phyloP scores from a whole-genome alignment of 2,888 invertebrate genomes.

The Isoperla grammatica region DNA sequence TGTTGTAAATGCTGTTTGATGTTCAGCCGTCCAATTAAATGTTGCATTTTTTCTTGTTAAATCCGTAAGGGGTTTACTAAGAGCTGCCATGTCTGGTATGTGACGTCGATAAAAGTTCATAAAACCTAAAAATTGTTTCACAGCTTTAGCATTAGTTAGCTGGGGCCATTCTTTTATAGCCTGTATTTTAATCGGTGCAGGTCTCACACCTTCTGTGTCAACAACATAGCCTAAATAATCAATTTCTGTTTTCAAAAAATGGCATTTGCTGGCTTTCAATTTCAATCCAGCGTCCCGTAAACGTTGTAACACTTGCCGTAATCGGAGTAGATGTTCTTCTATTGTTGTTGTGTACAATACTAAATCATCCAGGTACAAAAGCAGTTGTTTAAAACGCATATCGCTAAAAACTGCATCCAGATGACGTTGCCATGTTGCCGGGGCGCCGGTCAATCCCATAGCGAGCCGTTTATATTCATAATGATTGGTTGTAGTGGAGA shows the following conservation, averaged over 20 bases:
- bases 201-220: slow-evolving; percentile 30
- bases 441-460: no score
- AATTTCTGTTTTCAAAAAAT: slow-evolving; percentile 28
- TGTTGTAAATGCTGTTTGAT: slow-evolving; percentile 27
- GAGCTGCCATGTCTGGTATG: slow-evolving; percentile 32
- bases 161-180: slow-evolving; percentile 31
- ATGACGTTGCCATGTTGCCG: no score
- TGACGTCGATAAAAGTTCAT: slow-evolving; percentile 36
- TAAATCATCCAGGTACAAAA: neutral
- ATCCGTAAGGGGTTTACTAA: slow-evolving; percentile 34
- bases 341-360: neutral
- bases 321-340: slow-evolving; percentile 27
- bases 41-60: slow-evolving; percentile 31
- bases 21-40: slow-evolving; percentile 29
- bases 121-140: slow-evolving; percentile 35
- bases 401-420: no score
- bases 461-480: no score
- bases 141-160: slow-evolving; percentile 27
- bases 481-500: no score
- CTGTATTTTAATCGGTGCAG: slow-evolving; percentile 32
- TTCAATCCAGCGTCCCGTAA: slow-evolving; percentile 28
- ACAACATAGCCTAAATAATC: slow-evolving; percentile 36
- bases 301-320: slow-evolving; percentile 28
- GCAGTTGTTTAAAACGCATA: no score
- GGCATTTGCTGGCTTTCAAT: slow-evolving; percentile 32